phyloP scores from a whole-genome alignment of 2,888 invertebrate species.

The Crepidodera aurea region DNA sequence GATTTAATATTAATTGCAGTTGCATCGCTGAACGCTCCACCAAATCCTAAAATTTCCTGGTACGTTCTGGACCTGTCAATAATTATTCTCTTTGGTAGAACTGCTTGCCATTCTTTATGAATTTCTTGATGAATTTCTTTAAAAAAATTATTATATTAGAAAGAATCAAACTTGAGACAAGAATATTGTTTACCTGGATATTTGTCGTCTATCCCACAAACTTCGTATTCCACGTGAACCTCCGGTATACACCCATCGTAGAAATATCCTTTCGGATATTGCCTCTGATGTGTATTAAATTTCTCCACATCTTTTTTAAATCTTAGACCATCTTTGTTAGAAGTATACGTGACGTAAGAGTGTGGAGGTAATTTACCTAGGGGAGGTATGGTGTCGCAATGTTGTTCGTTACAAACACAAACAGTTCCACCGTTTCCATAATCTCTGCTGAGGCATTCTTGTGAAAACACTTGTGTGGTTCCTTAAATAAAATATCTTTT shows the following conservation, averaged over 20 bases:
- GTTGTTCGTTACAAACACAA: conserved; percentile 76
- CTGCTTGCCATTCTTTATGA: not conserved
- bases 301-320: conserved; percentile 44
- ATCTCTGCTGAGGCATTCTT: conserved; percentile 31
- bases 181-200: not conserved
- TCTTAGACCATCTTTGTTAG: conserved; percentile 68
- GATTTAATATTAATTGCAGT: conserved; percentile 71
- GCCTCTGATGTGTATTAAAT: not conserved
- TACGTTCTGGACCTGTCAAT: conserved; percentile 47
- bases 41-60: conserved; percentile 81
- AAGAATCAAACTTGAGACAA: no score
- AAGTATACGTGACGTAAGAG: conserved; percentile 66
- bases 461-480: not conserved
- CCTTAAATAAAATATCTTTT: not conserved
- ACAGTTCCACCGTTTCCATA: conserved; percentile 57
- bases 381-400: conserved; percentile 74
- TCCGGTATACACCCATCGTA: not conserved
- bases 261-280: not conserved
- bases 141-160: no score
- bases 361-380: conserved; percentile 49
- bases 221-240: not conserved
- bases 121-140: not conserved
- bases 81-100: not conserved
- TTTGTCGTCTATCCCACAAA: not conserved
- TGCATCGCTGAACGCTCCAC: conserved; percentile 52